Percentiles rank a stretch among this genome's conserved stretches.
Conservation (phyloP, 2,888 invertebrate species). For the Cheiracanthium punctorium region DNA sequence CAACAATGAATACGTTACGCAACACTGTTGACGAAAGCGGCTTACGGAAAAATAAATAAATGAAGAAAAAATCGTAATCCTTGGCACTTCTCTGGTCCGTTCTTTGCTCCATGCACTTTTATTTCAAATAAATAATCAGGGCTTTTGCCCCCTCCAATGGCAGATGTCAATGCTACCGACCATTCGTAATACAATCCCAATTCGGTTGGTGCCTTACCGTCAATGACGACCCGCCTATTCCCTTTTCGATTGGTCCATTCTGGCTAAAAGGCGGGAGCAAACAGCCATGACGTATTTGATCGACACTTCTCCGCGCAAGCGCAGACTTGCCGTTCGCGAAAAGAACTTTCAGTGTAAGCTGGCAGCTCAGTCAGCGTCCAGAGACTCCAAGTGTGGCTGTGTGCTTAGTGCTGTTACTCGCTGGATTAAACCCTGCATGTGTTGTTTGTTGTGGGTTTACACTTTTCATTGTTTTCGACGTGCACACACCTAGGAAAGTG, state of each 20-base stretch:
- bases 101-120: slow-evolving; percentile 16
- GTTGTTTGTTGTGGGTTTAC: neutral
- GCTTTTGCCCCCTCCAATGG: slow-evolving; percentile 55
- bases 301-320: slow-evolving; percentile 35
- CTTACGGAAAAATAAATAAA: slow-evolving; percentile 34
- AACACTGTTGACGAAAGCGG: slow-evolving; percentile 61
- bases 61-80: slow-evolving; percentile 49
- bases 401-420: neutral
- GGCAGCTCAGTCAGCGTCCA: neutral
- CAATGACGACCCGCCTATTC: slow-evolving; percentile 21
- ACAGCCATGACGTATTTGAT: slow-evolving; percentile 16
- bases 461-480: too few species aligned
- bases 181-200: slow-evolving; percentile 63
- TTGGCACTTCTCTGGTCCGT: slow-evolving; percentile 43
- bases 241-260: slow-evolving; percentile 7
- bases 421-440: slow-evolving; percentile 1
- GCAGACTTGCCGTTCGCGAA: neutral
- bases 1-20: slow-evolving; percentile 62
- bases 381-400: too few species aligned
- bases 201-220: slow-evolving; percentile 61
- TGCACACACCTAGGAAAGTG: too few species aligned
- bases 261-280: neutral
- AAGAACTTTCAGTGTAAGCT: neutral
- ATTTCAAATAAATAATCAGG: slow-evolving; percentile 29
- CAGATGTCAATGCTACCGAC: slow-evolving; percentile 62